Percentiles rank a stretch among this genome's conserved stretches.
phyloP scores from a whole-genome alignment of 1,140 invertebrate species.

The Bilobella aurantiaca region DNA sequence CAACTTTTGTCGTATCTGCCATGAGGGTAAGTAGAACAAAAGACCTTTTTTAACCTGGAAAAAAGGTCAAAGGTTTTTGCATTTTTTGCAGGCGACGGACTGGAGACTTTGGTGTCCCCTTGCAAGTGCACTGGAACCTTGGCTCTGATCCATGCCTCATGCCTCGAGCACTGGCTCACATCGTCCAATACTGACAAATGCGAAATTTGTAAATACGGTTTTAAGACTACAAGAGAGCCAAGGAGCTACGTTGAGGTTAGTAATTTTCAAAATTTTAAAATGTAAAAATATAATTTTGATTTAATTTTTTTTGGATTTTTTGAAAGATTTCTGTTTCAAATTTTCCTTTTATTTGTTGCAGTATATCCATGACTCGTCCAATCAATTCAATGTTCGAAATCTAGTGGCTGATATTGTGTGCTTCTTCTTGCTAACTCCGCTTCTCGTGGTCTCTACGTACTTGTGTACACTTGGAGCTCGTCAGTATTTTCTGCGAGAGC shows the following conservation, averaged over 20 bases:
- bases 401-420: conserved; percentile 44
- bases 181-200: conserved; percentile 46
- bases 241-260: conserved; percentile 40
- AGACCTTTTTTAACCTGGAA: not conserved
- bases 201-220: conserved; percentile 50
- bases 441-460: conserved; percentile 45
- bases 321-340: not conserved
- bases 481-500: conserved; percentile 39
- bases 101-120: conserved; percentile 47
- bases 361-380: conserved; percentile 40
- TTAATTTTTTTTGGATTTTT: conserved; percentile 13
- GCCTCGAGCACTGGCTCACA: conserved; percentile 52
- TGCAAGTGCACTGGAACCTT: conserved; percentile 50
- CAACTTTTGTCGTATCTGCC: not conserved
- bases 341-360: conserved; percentile 36
- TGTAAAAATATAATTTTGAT: not conserved
- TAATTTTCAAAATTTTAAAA: conserved; percentile 12
- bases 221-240: conserved; percentile 39
- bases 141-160: conserved; percentile 46
- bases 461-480: conserved; percentile 45
- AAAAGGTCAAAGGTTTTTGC: not conserved
- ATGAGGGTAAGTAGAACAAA: not conserved
- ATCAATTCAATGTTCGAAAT: conserved; percentile 40
- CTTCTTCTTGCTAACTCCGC: conserved; percentile 46
- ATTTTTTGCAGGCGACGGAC: conserved; percentile 38